Base-by-base conservation (phyloP, 2,888 invertebrate species). In the Erebia palarica region DNA sequence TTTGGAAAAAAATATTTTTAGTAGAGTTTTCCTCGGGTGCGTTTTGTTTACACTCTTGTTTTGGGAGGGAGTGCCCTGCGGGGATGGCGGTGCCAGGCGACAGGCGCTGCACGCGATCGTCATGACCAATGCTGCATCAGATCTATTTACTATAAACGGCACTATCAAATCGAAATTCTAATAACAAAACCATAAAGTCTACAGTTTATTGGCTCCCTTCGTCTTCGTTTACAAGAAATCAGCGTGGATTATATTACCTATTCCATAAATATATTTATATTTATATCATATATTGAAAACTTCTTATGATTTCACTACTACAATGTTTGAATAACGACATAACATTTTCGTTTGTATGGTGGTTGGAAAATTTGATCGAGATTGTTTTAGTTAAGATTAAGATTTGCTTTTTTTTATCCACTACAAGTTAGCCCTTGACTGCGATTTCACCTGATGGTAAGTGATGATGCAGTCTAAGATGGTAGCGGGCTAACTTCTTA, bases 31-130 rank as follows among this genome's bases (percentile, higher is more conserved):
- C 68, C 70, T 76, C 67, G 81, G 76, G 67, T 69, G 55, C 42
- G 72, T 70, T 85, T 87, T 90, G 89, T 90, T 90, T 88, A 89
- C 88, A 84, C 83, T 85, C 84, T 84, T 82, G 84, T 84, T 83
- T 85, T 73, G 84, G 86, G 87, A 90, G 87, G 90, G 85, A 87
- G 87, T 88, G 88, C 84, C 88, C 85, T 85, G 79, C 79, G 83
- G 81, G 85, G 86, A 82, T 87, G 91, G 90, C 83, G 86, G 94
- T 94, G 85, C 94, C 95, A 94, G 94, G 93, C 92, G 82, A 87
- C 86, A 75, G 75, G 78, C 69, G 81, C 81, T 88, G 89, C 92
- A 92, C 92, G 92, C 92, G 93, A 91, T 86, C 79, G 76, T 78
- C 77, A 77, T 75, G 77, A 77, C 78, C 81, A 80, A 79, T 81